Percentiles rank a stretch among this genome's conserved stretches.
These are phyloP conservation scores for Acanthopleura granulata DNA, from an alignment of 2,888 invertebrate genomes.

Conservation along the genomic window DNA sequence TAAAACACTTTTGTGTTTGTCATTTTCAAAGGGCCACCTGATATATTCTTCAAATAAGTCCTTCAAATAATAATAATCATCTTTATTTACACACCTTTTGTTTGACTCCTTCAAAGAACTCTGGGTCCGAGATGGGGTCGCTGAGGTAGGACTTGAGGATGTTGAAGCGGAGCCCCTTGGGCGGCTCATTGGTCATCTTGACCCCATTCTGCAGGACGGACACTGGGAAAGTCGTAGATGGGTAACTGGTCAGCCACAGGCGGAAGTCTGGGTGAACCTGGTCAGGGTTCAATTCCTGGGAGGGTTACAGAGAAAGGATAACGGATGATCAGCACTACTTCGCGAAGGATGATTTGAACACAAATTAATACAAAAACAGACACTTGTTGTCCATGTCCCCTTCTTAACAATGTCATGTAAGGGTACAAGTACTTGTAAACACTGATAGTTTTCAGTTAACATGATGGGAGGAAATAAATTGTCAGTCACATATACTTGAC, in stretches of 20 bases:
- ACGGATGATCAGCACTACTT: not conserved
- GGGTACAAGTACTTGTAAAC: no score
- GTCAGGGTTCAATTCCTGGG: slow-evolving; percentile 68
- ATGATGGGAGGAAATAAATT: no score
- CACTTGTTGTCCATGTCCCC: no score
- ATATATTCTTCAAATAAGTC: no score
- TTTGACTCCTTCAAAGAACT: slow-evolving; percentile 78
- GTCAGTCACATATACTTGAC: no score
- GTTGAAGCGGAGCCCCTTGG: slow-evolving; percentile 70
- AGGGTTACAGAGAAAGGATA: slow-evolving; percentile 11
- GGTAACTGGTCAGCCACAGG: slow-evolving; percentile 71
- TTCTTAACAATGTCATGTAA: no score
- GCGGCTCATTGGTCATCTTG: slow-evolving; percentile 72
- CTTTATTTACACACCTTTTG: slow-evolving; percentile 58
- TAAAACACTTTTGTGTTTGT: no score
- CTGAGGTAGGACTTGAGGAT: slow-evolving; percentile 75
- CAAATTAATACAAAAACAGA: no score
- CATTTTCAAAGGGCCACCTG: no score
- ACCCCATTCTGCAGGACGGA: slow-evolving; percentile 71
- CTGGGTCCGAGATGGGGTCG: slow-evolving; percentile 88
- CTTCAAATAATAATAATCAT: no score
- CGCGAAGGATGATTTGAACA: not conserved
- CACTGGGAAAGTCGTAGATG: slow-evolving; percentile 69
- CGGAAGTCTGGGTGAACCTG: slow-evolving; percentile 70
- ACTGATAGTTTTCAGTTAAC: no score